phyloP scores from a whole-genome alignment of 2,888 invertebrate genomes.

The Epiblema foenella region DNA sequence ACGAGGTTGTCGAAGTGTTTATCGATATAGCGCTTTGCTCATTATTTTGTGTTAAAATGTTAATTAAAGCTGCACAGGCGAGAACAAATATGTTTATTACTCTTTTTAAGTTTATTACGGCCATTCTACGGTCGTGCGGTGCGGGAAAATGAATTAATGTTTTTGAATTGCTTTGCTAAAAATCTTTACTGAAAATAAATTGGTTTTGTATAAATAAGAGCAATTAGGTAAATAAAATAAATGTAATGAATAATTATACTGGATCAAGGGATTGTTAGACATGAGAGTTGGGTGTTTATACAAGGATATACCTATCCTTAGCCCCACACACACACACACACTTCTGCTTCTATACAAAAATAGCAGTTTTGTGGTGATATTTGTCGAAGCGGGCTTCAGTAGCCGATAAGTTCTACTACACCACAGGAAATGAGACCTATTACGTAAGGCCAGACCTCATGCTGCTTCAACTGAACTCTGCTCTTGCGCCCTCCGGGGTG shows the following conservation, averaged over 20 bases:
- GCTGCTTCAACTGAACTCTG: no score
- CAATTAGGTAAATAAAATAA: neutral
- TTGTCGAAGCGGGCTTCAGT: no score
- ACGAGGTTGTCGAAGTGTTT: slow-evolving; percentile 8
- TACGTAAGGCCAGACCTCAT: no score
- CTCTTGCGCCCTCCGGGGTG: no score
- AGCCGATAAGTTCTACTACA: no score
- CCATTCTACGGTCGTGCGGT: neutral
- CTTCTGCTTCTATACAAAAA: no score
- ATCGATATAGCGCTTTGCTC: slow-evolving; percentile 17
- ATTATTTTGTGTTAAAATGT: slow-evolving; percentile 25
- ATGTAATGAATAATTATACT: neutral
- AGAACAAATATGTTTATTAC: slow-evolving; percentile 27
- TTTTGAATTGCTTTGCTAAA: neutral
- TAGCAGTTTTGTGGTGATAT: no score
- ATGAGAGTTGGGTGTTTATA: neutral
- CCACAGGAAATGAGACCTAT: no score
- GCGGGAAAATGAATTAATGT: slow-evolving; percentile 1
- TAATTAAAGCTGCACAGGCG: slow-evolving; percentile 20
- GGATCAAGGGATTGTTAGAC: neutral
- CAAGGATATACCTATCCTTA: neutral
- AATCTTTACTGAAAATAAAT: neutral
- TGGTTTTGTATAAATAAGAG: neutral
- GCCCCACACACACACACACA: no score
- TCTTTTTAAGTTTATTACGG: slow-evolving; percentile 19